Evolutionary conservation across 2,888 invertebrate species (phyloP), one percentile per base, ranked within the genome.

Genomic region (Diloba caeruleocephala): DNA sequence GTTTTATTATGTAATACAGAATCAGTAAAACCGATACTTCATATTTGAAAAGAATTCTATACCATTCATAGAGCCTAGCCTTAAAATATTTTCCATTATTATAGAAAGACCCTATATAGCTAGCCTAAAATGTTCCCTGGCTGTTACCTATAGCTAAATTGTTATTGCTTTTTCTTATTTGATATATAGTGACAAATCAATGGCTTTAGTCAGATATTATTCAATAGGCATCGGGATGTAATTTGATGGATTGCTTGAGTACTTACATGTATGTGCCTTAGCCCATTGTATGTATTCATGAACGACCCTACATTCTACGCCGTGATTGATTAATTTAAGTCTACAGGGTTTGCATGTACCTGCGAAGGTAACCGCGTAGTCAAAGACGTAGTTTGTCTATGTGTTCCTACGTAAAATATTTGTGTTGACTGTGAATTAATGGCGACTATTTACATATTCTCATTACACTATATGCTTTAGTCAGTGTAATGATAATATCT

Each of bases 261-360:
- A 58, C 42, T 42, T 55, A 21, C 21, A 21, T 21, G 21, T 21
- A 21, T 21, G 21, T 21, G 7, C 6, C 21, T 21, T 55, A 29
- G 29, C 26, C 36, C n/a, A 58, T 58, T 58, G 44, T 54, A 17
- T 52, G 51, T 60, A 58, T 67, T 63, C 53, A 57, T 41, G 43
- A 57, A 37, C 36, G 45, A 57, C 39, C 56, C 36, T 19, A 51
- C 44, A 52, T 68, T 51, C 52, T 46, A 33, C 31, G 34, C 28
- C 25, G 49, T 71, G 70, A 68, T 71, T 72, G 72, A 72, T 72
- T 59, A 54, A 60, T 71, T 71, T 53, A 48, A 53, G 44, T 42
- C 48, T 52, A 48, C 48, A 34, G 7, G 14, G 15, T 32, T 34
- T 43, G 32, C 45, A 42, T 61, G 43, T 42, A 53, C 48, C 44